Conservation (phyloP, 2,888 invertebrate genomes). For the Druceiella hillmani region DNA sequence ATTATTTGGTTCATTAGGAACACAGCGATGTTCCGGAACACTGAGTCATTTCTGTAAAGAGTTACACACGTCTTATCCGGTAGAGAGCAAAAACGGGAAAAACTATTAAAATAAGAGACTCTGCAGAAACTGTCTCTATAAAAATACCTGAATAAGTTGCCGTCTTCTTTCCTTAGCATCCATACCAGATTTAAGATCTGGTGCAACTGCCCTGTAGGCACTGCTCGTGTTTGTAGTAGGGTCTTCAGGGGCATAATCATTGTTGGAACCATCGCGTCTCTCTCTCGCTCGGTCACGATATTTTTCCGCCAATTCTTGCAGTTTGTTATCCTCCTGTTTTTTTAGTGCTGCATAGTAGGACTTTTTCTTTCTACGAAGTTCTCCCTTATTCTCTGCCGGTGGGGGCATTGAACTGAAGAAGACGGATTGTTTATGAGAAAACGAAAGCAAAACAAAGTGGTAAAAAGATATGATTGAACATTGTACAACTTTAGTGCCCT, state of each 20-base stretch:
- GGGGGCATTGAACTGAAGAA: conserved; percentile 45
- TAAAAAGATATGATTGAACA: too few species aligned
- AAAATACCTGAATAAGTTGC: conserved; percentile 75
- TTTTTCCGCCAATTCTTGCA: conserved; percentile 90
- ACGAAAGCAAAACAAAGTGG: too few species aligned
- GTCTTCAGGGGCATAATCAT: conserved; percentile 77
- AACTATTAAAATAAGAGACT: too few species aligned
- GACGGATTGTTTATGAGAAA: too few species aligned
- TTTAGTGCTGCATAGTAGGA: conserved; percentile 92
- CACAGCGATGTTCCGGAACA: too few species aligned
- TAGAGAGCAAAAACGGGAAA: too few species aligned
- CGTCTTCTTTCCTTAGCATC: conserved; percentile 93
- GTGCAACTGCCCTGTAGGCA: conserved; percentile 89
- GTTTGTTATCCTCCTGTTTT: conserved; percentile 90
- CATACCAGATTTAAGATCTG: conserved; percentile 88
- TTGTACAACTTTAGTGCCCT: too few species aligned
- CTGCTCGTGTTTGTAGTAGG: conserved; percentile 79
- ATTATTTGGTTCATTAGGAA: too few species aligned
- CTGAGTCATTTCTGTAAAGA: too few species aligned
- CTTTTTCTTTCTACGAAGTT: conserved; percentile 87
- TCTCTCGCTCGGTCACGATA: conserved; percentile 90
- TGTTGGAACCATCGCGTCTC: conserved; percentile 76
- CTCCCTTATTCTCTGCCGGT: conserved; percentile 68
- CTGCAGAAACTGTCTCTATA: too few species aligned
- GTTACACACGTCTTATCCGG: too few species aligned